Conservation (phyloP, 2,113 vertebrate species). For the Ceratotherium simum region DNA sequence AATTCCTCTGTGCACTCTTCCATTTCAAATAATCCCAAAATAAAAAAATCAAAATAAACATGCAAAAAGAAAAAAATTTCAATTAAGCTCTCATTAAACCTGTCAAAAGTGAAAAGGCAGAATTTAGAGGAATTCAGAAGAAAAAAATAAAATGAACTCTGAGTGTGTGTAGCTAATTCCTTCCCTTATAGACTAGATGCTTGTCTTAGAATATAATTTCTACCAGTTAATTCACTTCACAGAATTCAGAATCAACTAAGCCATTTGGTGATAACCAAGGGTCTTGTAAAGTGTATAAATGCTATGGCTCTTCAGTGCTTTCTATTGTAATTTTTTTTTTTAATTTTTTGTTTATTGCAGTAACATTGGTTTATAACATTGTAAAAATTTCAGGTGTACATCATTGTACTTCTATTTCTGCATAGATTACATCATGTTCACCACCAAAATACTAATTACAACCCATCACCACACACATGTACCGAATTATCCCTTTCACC, state of each 20-base stretch:
- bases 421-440: too few relatives aligned
- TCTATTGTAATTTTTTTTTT: neutral
- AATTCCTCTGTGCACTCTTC: neutral
- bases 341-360: too few relatives aligned
- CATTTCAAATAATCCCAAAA: neutral
- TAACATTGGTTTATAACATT: too few relatives aligned
- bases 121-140: constrained; percentile 13
- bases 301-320: neutral
- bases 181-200: neutral
- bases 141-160: neutral
- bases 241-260: neutral
- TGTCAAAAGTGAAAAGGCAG: neutral
- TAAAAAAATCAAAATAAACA: neutral
- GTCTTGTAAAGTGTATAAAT: neutral
- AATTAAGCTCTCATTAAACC: neutral
- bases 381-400: too few relatives aligned
- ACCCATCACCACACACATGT: too few relatives aligned
- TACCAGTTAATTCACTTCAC: neutral
- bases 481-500: too few relatives aligned
- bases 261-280: neutral
- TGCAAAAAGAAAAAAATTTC: neutral
- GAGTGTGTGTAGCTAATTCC: neutral
- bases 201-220: neutral
- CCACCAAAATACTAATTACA: too few relatives aligned
- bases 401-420: too few relatives aligned